Evolutionary conservation across 2,113 vertebrate genomes (phyloP), one percentile per base, ranked within the genome.

Genomic region (Motacilla alba): DNA sequence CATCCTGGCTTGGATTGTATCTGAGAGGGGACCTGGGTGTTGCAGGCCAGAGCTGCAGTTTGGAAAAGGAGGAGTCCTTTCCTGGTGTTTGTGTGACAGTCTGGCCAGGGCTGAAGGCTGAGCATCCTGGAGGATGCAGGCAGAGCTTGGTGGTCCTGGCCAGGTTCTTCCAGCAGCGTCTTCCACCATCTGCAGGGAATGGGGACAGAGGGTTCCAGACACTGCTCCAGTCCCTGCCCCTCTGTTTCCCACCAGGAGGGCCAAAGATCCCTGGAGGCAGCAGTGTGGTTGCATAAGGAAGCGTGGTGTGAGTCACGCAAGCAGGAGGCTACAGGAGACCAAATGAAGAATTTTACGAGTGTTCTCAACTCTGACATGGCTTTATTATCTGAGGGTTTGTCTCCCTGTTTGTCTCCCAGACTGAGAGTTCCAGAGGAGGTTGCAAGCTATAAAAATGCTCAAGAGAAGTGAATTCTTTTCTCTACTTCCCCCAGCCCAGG

Each of bases 141-240:
- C 55, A 85, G 41, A 66, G 41, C 72, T 68, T 8, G 0, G 30
- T 8, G 0, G 27, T 68, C 59, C 64, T 64, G 17, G 23, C 64
- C 37, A 23, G 44, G 27, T 26, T 72, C 26, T 56, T 55, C 64
- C 78, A 5, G 3, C 30, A 76, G 44, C 33, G 20, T n/a, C 52
- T 58, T 24, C 43, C 7, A 43, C 37, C 31, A 13, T 35, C 66
- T 79, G 47, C 62, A 82, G 70, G 39, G 28, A 66, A 12, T 0
- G 0, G 14, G 75, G 67, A 23, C 79, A 86, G 75, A 60, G 76
- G 53, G 80, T 94, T 80, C 37, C 14, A 22, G 52, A 14, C 6
- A 0, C 72, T 72, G 64, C 79, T 53, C 47, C 0, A 1, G 59
- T 69, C 59, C 50, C 59, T 2, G 11, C 46, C 0, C 1, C 35